phyloP scores from a whole-genome alignment of 2,113 vertebrate genomes.

The Pica pica region DNA sequence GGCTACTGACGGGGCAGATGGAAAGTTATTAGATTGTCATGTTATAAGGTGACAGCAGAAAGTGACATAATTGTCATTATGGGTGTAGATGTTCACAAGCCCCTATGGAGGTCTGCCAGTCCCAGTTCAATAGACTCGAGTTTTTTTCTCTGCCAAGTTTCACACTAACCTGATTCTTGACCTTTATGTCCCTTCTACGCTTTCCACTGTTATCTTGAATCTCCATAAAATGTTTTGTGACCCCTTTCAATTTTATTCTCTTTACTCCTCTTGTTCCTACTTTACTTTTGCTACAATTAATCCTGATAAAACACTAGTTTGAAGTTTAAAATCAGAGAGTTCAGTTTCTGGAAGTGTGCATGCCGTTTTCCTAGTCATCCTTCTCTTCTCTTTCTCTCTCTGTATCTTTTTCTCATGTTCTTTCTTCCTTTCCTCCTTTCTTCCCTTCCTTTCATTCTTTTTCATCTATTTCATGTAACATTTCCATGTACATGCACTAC shows the following conservation, averaged over 20 bases:
- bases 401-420: not conserved
- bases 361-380: not conserved
- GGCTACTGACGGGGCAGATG: not conserved
- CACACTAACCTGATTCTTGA: not conserved
- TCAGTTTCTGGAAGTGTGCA: not conserved
- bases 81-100: not conserved
- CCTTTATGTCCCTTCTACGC: not conserved
- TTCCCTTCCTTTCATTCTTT: not conserved
- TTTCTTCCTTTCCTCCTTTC: not conserved
- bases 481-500: not conserved
- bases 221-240: not conserved
- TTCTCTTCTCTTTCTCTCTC: not conserved
- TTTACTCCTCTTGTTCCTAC: not conserved
- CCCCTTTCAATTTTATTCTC: not conserved
- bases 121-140: not conserved
- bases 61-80: not conserved
- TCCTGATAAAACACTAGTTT: not conserved
- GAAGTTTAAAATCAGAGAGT: not conserved
- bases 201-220: not conserved
- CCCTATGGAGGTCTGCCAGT: not conserved
- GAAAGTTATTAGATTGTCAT: not conserved
- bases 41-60: not conserved
- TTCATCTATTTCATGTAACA: not conserved
- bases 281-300: not conserved
- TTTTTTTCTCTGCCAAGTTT: not conserved